Base-by-base conservation (phyloP, 64 coral and sea anemone genomes). In the Acropora tenuis region DNA sequence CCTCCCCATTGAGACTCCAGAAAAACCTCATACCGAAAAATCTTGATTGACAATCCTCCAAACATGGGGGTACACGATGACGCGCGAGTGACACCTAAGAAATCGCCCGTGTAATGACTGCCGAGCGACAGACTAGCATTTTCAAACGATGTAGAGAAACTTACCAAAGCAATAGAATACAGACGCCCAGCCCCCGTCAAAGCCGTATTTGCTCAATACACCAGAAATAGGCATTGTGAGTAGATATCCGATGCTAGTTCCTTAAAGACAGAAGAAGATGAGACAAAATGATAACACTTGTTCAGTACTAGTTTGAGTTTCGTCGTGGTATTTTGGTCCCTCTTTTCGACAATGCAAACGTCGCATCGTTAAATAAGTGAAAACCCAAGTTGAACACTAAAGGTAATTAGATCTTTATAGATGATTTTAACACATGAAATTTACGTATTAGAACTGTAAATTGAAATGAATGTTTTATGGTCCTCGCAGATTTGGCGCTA, bases 131-230 rank as follows among this genome's bases (percentile, higher is more conserved):
- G 30, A 30, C 30, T 30, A 30, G 30, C 30, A 30, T 30, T 30
- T 30, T 55, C 1, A 15, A 1, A 10, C 1, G 20, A 76, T 8
- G 43, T 6, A 9, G 48, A 65, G 10, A 10, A 20, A 80, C 90
- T 86, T 86, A 96, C 95, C 95, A 69, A 96, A 96, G 76, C 95
- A 96, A 50, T 96, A 96, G 59, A 96, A 96, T 0, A 96, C 95
- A 61, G 95, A 96, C 55, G 90, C 92, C 95, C 95, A 96, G 75
- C 95, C 95, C 12, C 95, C 91, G 53, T 96, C 95, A 75, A 96
- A 96, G 6, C 95, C 95, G 86, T 96, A 96, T 83, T 96, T 96
- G 50, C 91, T 96, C 43, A 96, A 58, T 63, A 96, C 67, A 67
- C 95, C 95, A 12, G 95, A 87, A 73, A 96, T 65, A 41, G 95